Conservation (phyloP, 2,888 invertebrate genomes). For the Caenorhabditis drosophilae region DNA sequence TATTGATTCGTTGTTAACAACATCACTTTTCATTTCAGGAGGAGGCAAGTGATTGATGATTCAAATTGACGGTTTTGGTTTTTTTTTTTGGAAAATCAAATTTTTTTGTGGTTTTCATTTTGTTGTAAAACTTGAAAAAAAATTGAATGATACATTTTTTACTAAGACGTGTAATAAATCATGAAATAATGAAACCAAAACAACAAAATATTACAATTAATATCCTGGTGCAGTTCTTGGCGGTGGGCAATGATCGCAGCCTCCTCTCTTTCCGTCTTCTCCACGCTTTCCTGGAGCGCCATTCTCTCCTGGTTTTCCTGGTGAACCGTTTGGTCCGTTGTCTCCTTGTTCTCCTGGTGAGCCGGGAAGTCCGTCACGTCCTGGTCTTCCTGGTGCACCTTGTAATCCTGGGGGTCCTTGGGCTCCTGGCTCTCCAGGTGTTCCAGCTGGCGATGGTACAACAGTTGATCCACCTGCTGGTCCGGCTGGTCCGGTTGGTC, state of each 20-base stretch:
- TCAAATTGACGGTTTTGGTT: background rate
- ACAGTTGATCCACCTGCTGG: conserved; percentile 44
- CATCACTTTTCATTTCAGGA: background rate
- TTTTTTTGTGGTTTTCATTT: background rate
- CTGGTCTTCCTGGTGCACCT: conserved; percentile 48
- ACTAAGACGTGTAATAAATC: background rate
- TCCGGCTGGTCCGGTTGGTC: conserved; percentile 48
- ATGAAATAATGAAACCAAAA: background rate
- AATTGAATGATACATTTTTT: background rate
- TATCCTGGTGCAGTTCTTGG: conserved; percentile 56
- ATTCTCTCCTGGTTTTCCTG: conserved; percentile 48
- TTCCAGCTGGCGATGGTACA: conserved; percentile 47
- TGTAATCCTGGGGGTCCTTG: conserved; percentile 38
- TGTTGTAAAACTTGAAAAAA: background rate
- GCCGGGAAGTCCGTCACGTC: conserved; percentile 54
- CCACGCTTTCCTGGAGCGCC: conserved; percentile 50
- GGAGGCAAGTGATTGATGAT: background rate
- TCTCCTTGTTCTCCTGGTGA: conserved; percentile 49
- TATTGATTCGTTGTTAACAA: background rate
- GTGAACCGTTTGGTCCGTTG: conserved; percentile 48
- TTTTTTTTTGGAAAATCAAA: background rate
- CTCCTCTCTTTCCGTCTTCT: conserved; percentile 42
- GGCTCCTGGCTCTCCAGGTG: conserved; percentile 48
- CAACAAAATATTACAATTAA: conserved; percentile 14
- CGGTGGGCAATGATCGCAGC: conserved; percentile 49